Conservation (phyloP, 1,140 invertebrate species). For the Sipha flava region DNA sequence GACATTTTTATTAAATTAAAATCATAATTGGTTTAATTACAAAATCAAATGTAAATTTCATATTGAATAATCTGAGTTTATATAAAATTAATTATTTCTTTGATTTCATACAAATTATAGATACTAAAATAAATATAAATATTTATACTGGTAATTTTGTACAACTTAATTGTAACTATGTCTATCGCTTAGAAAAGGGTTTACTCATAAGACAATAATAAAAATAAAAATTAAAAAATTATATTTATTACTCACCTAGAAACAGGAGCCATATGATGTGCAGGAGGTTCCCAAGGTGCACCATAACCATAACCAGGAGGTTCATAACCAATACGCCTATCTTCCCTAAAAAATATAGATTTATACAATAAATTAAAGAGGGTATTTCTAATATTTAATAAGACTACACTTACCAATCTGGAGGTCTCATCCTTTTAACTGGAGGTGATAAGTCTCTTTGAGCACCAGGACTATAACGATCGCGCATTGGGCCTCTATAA, state of each 20-base stretch:
- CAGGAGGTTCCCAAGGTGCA: slow-evolving; percentile 15
- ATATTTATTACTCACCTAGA: slow-evolving; percentile 5
- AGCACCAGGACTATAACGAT: slow-evolving; percentile 61
- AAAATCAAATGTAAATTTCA: too few species aligned
- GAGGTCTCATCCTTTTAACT: slow-evolving; percentile 64
- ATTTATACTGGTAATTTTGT: too few species aligned
- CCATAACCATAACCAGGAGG: slow-evolving; percentile 29
- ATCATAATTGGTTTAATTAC: too few species aligned
- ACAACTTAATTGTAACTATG: too few species aligned
- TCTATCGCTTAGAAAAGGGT: too few species aligned
- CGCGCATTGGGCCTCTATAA: slow-evolving; percentile 44
- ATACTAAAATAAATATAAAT: too few species aligned
- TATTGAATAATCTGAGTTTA: too few species aligned
- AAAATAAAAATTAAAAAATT: neutral
- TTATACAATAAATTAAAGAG: neutral
- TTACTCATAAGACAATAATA: too few species aligned
- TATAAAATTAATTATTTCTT: neutral
- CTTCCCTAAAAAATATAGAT: slow-evolving; percentile 40
- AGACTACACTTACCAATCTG: slow-evolving; percentile 54
- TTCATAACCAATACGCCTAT: slow-evolving; percentile 34
- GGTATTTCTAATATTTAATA: neutral
- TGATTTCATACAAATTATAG: neutral
- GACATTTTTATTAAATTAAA: too few species aligned
- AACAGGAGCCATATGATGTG: slow-evolving; percentile 27
- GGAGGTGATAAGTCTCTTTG: slow-evolving; percentile 62